Conservation (phyloP, 1,140 invertebrate genomes). For the Leptinotarsa lineolata region DNA sequence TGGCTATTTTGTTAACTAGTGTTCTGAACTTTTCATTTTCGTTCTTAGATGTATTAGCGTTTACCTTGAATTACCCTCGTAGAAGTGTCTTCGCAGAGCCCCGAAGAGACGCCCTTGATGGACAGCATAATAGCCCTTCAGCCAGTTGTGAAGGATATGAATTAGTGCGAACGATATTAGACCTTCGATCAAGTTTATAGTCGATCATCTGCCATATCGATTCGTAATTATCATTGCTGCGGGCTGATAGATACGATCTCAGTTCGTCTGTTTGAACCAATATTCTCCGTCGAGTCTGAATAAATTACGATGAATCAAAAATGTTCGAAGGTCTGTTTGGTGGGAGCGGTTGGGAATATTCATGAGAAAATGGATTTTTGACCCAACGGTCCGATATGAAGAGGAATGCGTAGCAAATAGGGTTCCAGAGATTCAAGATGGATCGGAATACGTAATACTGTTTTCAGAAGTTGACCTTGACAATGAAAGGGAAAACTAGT, state of each 20-base stretch:
- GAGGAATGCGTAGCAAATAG: neutral
- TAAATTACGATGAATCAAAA: conserved; percentile 20
- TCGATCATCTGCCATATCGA: conserved; percentile 37
- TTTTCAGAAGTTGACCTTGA: too few relatives aligned
- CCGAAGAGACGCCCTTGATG: conserved; percentile 1
- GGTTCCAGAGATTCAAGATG: too few relatives aligned
- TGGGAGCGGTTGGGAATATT: neutral
- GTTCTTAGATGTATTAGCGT: too few relatives aligned
- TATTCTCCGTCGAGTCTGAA: conserved; percentile 29
- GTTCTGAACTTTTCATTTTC: too few relatives aligned
- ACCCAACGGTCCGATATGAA: neutral
- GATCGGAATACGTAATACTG: too few relatives aligned
- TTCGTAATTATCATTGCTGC: conserved; percentile 35
- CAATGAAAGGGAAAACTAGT: too few relatives aligned
- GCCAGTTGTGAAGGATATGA: conserved; percentile 8
- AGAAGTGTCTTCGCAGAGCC: neutral
- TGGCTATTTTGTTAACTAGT: too few relatives aligned
- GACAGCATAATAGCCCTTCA: conserved; percentile 23
- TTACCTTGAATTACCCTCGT: too few relatives aligned
- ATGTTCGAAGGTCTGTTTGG: neutral
- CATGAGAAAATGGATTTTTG: neutral
- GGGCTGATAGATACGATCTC: conserved; percentile 36
- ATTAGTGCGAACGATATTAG: conserved; percentile 24
- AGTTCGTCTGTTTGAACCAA: conserved; percentile 33
- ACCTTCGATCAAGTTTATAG: conserved; percentile 26